Evolutionary conservation across 2,113 vertebrate genomes (phyloP), one percentile per base, ranked within the genome.

Genomic region (Cyprinodon variegatus): DNA sequence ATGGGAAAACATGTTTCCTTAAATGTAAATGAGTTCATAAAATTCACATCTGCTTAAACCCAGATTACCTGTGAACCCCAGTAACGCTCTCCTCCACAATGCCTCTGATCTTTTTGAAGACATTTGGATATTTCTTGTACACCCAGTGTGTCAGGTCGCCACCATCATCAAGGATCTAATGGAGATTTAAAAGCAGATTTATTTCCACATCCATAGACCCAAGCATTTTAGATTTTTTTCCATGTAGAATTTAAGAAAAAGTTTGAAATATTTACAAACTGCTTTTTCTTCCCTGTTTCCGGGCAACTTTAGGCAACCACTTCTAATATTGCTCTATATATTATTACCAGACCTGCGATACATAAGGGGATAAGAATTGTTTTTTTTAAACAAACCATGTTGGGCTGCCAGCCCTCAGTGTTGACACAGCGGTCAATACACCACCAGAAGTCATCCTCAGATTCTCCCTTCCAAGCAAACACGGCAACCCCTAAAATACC

Each of bases 81-180:
- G 98, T 99, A 84, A 99, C 98, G 2, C 98, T 99, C 94, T 99
- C 98, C 92, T 99, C 98, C 77, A 99, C 98, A n/a, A 99, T 98
- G 72, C 98, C 98, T 80, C 96, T 94, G 92, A 98, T 96, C 93
- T 98, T 98, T 94, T 98, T 99, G 93, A 99, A 99, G 39, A 98
- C 94, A 11, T 94, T 97, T 74, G 97, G 98, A 76, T 99, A 98
- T 89, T 99, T 99, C 93, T 98, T 99, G 91, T 99, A 99, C 88
- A 99, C 96, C 98, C 98, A 99, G 69, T 99, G 98, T 83, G 98
- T 99, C 94, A 99, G 92, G 90, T 99, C 98, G 70, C 98, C 98
- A 22, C 98, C 98, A n/a, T 99, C 98, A 77, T 99, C 98, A 86
- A 99, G 94, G 87, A 99, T 98, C 98, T 99, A 17, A 82, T 17